Evolutionary conservation across 1,140 invertebrate genomes (phyloP).

Genomic region (Drosophila grimshawi): DNA sequence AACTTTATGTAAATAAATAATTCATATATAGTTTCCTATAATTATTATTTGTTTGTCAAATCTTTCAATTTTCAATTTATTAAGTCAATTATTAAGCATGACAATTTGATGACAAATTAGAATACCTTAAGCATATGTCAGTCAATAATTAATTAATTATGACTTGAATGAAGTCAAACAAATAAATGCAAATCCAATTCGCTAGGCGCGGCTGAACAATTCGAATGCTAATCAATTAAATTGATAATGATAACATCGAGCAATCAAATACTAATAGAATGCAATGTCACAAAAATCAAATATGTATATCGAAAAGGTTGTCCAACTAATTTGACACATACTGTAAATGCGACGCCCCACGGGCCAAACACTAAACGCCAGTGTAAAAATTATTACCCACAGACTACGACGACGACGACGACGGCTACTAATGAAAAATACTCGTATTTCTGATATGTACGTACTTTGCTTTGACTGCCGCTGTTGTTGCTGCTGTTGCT

Average conservation of each 20-base stretch:
- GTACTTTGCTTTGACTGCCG: conserved; percentile 66
- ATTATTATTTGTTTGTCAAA: neutral
- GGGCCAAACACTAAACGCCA: conserved; percentile 48
- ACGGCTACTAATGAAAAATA: conserved; percentile 72
- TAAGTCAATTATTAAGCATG: neutral
- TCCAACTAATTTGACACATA: conserved; percentile 60
- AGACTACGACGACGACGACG: conserved; percentile 8
- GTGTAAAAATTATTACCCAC: conserved; percentile 56
- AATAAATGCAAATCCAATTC: conserved; percentile 1
- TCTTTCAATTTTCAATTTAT: neutral
- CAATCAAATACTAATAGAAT: neutral
- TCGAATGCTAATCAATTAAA: conserved; percentile 16
- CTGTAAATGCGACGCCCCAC: conserved; percentile 57
- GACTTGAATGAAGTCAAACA: conserved; percentile 1
- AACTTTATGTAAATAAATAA: neutral
- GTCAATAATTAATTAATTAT: neutral
- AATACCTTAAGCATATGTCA: neutral
- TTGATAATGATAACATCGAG: conserved; percentile 24
- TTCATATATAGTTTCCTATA: neutral
- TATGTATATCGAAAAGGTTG: neutral
- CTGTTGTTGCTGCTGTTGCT: conserved; percentile 15
- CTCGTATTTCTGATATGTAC: conserved; percentile 69
- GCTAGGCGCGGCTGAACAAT: neutral
- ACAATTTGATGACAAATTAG: neutral
- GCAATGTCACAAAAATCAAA: neutral